These are phyloP conservation scores for Nomada hirtipes DNA, from an alignment of 2,888 invertebrate species.

Conservation along the genomic window DNA sequence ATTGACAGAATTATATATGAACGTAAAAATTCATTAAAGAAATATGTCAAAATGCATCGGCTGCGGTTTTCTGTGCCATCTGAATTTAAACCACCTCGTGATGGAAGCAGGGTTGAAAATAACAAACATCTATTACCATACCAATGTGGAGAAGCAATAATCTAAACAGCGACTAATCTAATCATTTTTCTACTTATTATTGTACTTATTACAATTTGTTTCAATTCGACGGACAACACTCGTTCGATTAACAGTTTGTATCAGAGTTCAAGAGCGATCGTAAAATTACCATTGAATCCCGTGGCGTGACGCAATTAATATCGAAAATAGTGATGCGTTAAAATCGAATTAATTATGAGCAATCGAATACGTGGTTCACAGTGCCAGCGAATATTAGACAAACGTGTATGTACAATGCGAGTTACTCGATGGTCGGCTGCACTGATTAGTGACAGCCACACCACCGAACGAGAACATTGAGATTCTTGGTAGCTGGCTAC, in stretches of 20 bases:
- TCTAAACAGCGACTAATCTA: not conserved
- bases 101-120: too few relatives aligned
- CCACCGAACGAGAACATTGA: slow-evolving; percentile 38
- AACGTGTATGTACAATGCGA: slow-evolving; percentile 34
- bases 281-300: not conserved
- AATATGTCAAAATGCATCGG: too few relatives aligned
- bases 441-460: slow-evolving; percentile 58
- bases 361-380: slow-evolving; percentile 44
- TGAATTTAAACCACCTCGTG: too few relatives aligned
- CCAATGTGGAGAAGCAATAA: too few relatives aligned
- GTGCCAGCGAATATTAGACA: slow-evolving; percentile 51
- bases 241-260: not conserved
- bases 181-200: not conserved
- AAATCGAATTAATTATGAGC: slow-evolving; percentile 52
- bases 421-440: slow-evolving; percentile 50
- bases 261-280: not conserved
- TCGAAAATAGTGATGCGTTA: slow-evolving; percentile 46
- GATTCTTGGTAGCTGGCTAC: slow-evolving; percentile 64
- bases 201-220: not conserved
- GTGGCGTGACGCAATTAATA: slow-evolving; percentile 34
- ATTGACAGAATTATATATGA: too few relatives aligned
- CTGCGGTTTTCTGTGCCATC: too few relatives aligned
- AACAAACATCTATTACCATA: too few relatives aligned
- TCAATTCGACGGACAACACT: not conserved
- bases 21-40: too few relatives aligned